A percentile compares a stretch with the other conserved stretches of the same genome.
Conservation (phyloP, 2,888 invertebrate genomes). For the Polyploca ridens region DNA sequence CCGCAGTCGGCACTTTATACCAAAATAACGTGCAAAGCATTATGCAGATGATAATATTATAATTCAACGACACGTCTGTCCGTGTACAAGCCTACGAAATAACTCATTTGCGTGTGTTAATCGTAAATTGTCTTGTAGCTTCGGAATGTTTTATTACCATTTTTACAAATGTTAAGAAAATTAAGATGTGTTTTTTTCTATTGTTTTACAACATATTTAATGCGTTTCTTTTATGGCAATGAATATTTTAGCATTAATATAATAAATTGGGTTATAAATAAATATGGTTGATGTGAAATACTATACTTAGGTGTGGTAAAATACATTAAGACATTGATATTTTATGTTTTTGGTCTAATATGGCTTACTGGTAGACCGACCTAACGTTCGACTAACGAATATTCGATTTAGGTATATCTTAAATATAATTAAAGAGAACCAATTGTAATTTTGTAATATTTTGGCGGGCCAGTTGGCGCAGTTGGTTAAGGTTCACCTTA, state of each 20-base stretch:
- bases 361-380: not conserved
- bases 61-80: conserved; percentile 50
- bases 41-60: conserved; percentile 44
- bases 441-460: too few species aligned
- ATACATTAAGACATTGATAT: not conserved
- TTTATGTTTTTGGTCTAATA: not conserved
- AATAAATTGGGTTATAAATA: conserved; percentile 1
- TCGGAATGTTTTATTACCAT: conserved; percentile 5
- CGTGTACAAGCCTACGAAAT: conserved; percentile 50
- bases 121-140: conserved; percentile 1
- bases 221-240: conserved; percentile 10
- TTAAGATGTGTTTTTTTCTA: conserved; percentile 9
- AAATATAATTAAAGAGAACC: too few species aligned
- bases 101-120: conserved; percentile 54
- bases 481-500: too few species aligned
- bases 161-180: not conserved
- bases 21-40: conserved; percentile 5
- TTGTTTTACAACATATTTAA: conserved; percentile 11
- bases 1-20: not conserved
- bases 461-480: too few species aligned
- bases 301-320: not conserved
- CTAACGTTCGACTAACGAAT: not conserved
- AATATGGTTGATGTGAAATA: not conserved
- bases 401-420: too few species aligned
- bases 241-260: conserved; percentile 11